Base-by-base conservation (phyloP, 1,140 invertebrate species). In the Brachionus asplanchnoidis region DNA sequence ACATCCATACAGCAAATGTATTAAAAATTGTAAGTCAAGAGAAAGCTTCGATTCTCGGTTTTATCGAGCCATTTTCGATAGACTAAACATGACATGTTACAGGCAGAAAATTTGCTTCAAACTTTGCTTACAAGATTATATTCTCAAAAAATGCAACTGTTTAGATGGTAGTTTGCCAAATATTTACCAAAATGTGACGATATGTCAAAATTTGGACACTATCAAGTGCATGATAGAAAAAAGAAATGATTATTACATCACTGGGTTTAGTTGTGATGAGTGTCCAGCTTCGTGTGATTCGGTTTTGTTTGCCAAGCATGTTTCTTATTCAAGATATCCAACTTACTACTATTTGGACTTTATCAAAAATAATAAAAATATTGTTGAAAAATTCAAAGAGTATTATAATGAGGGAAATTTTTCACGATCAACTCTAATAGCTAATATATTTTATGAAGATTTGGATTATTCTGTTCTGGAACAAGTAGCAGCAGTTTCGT, bases 41-140 rank as follows among this genome's bases (percentile, higher is more conserved):
- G 40, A 68, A 3, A 36, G 56, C 5, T 44, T 65, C 28, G 32
- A 82, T 9, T 82, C 79, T 1, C 17, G 17, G 5, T n/a, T 32
- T n/a, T 82, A 65, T 17, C 20, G 60, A 40, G 50, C 79, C 26
- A 65, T 82, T 2, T 82, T 82, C 26, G 40, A 60, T 17, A 20
- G 7, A 5, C n/a, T 82, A 9, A 68, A 68, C n/a, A 40, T 82
- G 53, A 82, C 53, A 14, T 12, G 5, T 17, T 82, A 82, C n/a
- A 60, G 79, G 44, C 79, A 82, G n/a, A 60, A 68, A 82, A 65
- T 42, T 12, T 82, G 79, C 65, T 46, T 23, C 12, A 60, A 20
- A 46, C 32, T 82, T 9, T 82, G 79, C 23, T 26, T 82, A 26
- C 79, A 82, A 82, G 79, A 82, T 60, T 68, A 6, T 46, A 82